Percentiles rank a stretch among this genome's conserved stretches.
Conservation (phyloP, 2,888 invertebrate species). For the Sminthurides aquaticus region DNA sequence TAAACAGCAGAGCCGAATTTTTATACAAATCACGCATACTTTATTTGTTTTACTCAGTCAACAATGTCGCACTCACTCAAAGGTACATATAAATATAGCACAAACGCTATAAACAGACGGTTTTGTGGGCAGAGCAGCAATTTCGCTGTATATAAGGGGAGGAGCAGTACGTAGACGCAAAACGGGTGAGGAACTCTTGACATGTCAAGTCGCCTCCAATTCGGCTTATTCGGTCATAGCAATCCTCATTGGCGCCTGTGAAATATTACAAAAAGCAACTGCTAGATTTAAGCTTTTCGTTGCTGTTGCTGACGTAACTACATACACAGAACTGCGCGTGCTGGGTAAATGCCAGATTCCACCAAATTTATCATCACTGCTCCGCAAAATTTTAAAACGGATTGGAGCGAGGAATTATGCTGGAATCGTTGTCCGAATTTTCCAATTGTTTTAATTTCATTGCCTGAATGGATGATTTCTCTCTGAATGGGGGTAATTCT, state of each 20-base stretch:
- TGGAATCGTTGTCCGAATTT: too few species aligned
- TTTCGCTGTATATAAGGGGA: conserved; percentile 49
- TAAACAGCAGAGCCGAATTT: too few species aligned
- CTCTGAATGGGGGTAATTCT: too few species aligned
- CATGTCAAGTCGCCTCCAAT: conserved; percentile 48
- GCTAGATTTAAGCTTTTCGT: neutral
- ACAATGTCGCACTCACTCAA: conserved; percentile 31
- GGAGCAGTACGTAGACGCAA: conserved; percentile 50
- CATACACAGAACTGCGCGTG: too few species aligned
- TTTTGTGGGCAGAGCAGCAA: conserved; percentile 49
- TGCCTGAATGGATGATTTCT: too few species aligned
- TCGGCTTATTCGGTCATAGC: conserved; percentile 37
- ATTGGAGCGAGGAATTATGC: too few species aligned
- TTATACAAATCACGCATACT: conserved; percentile 29
- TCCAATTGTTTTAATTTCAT: too few species aligned
- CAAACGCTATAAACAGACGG: conserved; percentile 35
- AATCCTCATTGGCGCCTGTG: conserved; percentile 26
- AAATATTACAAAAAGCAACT: neutral
- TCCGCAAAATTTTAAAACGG: too few species aligned
- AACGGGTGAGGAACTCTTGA: conserved; percentile 48
- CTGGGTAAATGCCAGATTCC: too few species aligned
- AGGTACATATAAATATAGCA: conserved; percentile 33
- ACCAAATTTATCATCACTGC: too few species aligned
- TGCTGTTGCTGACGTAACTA: neutral
- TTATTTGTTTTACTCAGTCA: conserved; percentile 34